Conservation (phyloP, 2,113 vertebrate species). For the Cathartes aura region DNA sequence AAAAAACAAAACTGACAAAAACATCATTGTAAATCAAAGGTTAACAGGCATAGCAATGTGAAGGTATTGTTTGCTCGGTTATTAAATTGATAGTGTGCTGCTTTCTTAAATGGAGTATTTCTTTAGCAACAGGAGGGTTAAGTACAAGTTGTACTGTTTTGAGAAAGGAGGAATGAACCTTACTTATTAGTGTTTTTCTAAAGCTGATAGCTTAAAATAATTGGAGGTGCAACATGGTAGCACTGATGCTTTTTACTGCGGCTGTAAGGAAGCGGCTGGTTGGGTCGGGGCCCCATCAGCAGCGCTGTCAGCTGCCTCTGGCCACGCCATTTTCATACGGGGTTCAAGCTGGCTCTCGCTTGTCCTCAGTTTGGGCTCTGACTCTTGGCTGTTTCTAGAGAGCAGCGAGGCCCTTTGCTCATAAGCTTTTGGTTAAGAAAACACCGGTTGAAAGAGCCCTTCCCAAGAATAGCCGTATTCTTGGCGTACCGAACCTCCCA, state of each 20-base stretch:
- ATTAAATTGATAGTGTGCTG: background rate
- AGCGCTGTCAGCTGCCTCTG: background rate
- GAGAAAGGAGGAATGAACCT: constrained; percentile 8
- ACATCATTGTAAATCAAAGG: constrained; percentile 18
- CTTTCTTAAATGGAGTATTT: constrained; percentile 20
- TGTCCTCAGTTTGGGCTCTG: background rate
- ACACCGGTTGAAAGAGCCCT: background rate
- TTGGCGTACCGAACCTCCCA: accelerated
- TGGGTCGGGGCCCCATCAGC: background rate
- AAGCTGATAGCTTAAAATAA: background rate
- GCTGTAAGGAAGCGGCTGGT: background rate
- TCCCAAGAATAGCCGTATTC: accelerated
- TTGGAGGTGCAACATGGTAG: background rate
- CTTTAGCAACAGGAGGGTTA: background rate
- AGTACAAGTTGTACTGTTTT: background rate
- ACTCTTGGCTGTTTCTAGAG: background rate
- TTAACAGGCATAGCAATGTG: background rate
- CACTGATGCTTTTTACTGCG: background rate
- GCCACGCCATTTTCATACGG: accelerated
- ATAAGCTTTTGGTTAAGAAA: background rate
- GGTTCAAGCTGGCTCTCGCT: accelerated
- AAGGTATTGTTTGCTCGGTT: background rate
- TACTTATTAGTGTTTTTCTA: background rate
- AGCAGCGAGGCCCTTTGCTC: background rate
- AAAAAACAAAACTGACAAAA: constrained; percentile 3